Base-by-base conservation (phyloP, 2,888 invertebrate genomes). In the Orgyia antiqua region DNA sequence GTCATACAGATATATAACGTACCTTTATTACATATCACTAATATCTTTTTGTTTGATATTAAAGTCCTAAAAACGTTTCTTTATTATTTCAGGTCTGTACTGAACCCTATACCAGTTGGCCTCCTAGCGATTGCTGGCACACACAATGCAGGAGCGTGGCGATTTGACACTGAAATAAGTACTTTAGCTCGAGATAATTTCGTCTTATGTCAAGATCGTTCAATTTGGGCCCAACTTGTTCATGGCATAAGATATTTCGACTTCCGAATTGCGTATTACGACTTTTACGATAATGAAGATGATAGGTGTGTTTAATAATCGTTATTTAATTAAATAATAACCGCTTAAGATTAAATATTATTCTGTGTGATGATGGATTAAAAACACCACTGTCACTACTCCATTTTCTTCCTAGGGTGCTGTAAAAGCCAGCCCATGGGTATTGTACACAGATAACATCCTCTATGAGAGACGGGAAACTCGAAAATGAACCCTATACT, bases 221-320 rank as follows among this genome's bases (percentile, higher is more conserved):
- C 91, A 56, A 87, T 95, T 28, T 95, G 94, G 93, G 90, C 91
- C 0, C 95, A 96, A 60, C 86, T 96, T n/a, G 92, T 94, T 0
- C 92, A 93, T 63, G 95, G 95, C 30, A 91, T 94, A 55, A 87
- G 95, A 59, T 95, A 94, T 72, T 82, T 95, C 28, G 95, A 95
- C 69, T 88, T 95, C 31, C 89, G 94, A 51, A 88, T 95, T 42
- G 94, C 93, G 39, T 94, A 90, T 72, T 93, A 87, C 40, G 77
- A 70, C 4, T 71, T 74, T 34, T 86, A 83, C 33, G 31, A 46
- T 0, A 60, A 64, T 6, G 68, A 70, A 33, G 83, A 84, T 45
- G 71, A 80, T 33, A 80, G 76, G 86, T 83, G 38, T 45, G 52
- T 24, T 18, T 10, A 1, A 25, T 12, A 24, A 11, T 10, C 1